Percentiles rank a stretch among this genome's conserved stretches.
Conservation (phyloP, 1,140 invertebrate species). For the Stenopsyche tienmushanensis region DNA sequence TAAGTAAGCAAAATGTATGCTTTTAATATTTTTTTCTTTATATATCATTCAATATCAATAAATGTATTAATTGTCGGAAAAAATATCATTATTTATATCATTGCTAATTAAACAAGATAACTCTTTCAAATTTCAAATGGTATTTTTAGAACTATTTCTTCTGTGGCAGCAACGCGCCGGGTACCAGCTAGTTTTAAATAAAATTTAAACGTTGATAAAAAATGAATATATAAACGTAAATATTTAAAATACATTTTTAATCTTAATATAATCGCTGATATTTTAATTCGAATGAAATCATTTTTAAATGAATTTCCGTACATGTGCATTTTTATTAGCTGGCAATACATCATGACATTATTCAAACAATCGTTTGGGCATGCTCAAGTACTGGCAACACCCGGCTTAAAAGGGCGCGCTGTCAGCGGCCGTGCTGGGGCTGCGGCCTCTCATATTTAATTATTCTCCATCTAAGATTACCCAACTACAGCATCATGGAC, state of each 20-base stretch:
- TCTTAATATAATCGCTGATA: neutral
- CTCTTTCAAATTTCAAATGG: too few species aligned
- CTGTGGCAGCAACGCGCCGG: too few species aligned
- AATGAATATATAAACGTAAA: too few species aligned
- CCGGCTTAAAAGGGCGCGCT: slow-evolving; percentile 3
- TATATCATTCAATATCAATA: too few species aligned
- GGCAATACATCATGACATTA: neutral
- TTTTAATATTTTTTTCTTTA: too few species aligned
- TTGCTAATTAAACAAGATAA: too few species aligned
- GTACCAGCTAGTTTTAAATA: neutral
- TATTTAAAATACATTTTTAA: neutral
- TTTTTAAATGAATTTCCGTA: neutral
- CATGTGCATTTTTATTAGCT: neutral
- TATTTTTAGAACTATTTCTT: too few species aligned
- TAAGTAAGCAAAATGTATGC: too few species aligned
- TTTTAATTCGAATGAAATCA: neutral
- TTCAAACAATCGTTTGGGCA: too few species aligned
- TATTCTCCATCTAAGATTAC: too few species aligned
- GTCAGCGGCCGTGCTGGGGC: neutral
- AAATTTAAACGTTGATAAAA: neutral
- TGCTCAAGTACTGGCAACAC: neutral
- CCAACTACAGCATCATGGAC: neutral
- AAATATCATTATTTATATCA: too few species aligned
- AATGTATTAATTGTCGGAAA: too few species aligned
- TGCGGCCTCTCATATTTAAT: neutral